Percentiles rank a stretch among this genome's conserved stretches.
Conservation (phyloP, 2,888 invertebrate genomes). For the Apodemia duryi region DNA sequence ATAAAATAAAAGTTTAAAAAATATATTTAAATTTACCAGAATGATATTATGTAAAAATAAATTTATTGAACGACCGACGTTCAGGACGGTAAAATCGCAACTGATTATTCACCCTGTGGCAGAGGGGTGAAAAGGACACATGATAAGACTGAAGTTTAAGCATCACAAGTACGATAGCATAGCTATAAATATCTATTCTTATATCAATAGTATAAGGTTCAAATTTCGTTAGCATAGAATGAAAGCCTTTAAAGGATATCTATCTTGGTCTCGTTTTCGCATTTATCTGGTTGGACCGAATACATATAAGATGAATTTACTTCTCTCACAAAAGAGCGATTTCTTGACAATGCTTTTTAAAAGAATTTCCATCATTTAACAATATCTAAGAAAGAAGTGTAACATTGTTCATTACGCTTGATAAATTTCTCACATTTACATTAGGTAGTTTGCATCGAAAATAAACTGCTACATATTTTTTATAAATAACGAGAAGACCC, state of each 20-base stretch:
- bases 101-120: conserved; percentile 62
- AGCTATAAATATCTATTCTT: conserved; percentile 34
- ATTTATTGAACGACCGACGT: conserved; percentile 50
- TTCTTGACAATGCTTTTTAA: conserved; percentile 42
- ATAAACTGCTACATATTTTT: too few relatives aligned
- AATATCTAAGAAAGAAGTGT: background rate
- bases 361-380: conserved; percentile 36
- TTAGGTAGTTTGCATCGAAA: too few relatives aligned
- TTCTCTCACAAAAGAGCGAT: conserved; percentile 45
- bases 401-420: background rate
- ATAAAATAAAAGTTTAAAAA: conserved; percentile 35
- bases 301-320: conserved; percentile 70
- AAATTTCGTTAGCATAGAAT: conserved; percentile 32
- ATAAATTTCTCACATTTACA: too few relatives aligned
- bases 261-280: conserved; percentile 58
- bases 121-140: conserved; percentile 73
- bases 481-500: too few relatives aligned
- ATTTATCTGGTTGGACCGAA: conserved; percentile 66
- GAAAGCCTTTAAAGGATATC: conserved; percentile 62
- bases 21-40: conserved; percentile 35
- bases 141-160: conserved; percentile 36
- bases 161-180: conserved; percentile 38
- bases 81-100: conserved; percentile 70
- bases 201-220: background rate
- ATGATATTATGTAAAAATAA: conserved; percentile 38